Evolutionary conservation across 2,113 vertebrate species (phyloP), one percentile per base, ranked within the genome.

Genomic region (Mesoclemmys tuberculata): DNA sequence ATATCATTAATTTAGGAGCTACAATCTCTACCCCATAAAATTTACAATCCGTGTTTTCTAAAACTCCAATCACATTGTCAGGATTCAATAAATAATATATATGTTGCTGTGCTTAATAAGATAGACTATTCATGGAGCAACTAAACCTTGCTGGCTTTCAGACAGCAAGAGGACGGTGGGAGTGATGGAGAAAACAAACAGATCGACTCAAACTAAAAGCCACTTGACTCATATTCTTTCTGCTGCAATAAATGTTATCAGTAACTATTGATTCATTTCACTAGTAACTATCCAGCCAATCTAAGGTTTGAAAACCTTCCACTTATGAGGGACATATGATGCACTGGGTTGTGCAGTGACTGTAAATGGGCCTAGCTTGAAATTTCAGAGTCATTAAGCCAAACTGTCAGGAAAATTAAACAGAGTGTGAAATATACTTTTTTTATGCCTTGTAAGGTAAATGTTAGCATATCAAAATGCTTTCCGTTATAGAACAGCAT

Each of bases 201-300:
- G 58, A n/a, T 95, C 58, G 92, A 21, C 75, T 94, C 90, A 93
- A 90, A 61, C 75, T 92, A 93, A 93, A 94, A 44, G 78, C 93
- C 52, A 48, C 41, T 94, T 88, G 89, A 94, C 51, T 95, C 5
- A 94, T 85, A 90, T 55, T 93, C 88, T 91, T 96, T 94, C 80
- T 92, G 21, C 74, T 54, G 68, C 85, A 92, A 87, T 81, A 91
- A 96, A 95, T 94, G 68, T 96, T 96, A 96, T 96, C 94, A 91
- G 78, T 85, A 93, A 78, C n/a, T 85, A 96, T 92, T 95, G 93
- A 97, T 95, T 97, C 86, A 96, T 95, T 96, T 87, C 38, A 78
- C 48, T 74, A 2, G 26, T 52, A 87, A 89, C 58, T 52, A 85
- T 1, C 26, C 51, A 87, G 61, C 48, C 94, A 95, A 94, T 79